Percentiles rank a stretch among this genome's conserved stretches.
phyloP scores from a whole-genome alignment of 2,888 invertebrate species.

The Geophilus truncorum region DNA sequence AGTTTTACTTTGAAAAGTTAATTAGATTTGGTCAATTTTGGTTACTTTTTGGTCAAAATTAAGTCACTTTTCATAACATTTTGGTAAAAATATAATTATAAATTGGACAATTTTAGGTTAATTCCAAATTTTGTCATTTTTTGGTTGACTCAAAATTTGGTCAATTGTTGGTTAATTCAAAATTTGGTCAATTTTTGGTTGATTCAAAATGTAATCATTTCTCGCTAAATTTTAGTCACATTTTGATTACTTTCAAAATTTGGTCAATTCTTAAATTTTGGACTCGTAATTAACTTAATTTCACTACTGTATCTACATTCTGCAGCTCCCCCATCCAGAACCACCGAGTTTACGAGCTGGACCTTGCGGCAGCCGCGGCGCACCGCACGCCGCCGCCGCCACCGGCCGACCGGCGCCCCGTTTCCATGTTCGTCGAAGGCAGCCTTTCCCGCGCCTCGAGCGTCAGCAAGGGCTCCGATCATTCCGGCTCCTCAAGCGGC shows the following conservation, averaged over 20 bases:
- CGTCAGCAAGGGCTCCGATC: constrained; percentile 31
- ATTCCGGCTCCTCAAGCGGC: constrained; percentile 30
- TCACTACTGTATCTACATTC: neutral
- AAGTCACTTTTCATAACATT: too few species aligned
- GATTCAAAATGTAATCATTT: too few species aligned
- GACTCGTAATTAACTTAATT: neutral
- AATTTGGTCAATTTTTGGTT: too few species aligned
- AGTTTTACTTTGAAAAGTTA: too few species aligned
- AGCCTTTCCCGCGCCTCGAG: constrained; percentile 26
- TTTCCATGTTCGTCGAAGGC: constrained; percentile 31
- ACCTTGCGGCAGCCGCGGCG: neutral
- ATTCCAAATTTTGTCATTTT: too few species aligned
- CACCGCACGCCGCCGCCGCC: neutral
- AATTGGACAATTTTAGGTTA: too few species aligned
- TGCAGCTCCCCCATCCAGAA: constrained; percentile 22
- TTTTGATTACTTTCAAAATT: neutral
- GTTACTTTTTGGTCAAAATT: too few species aligned
- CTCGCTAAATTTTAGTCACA: too few species aligned
- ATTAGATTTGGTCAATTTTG: too few species aligned
- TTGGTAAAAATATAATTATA: too few species aligned
- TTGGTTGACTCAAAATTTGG: too few species aligned
- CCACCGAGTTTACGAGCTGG: neutral
- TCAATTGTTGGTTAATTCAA: too few species aligned
- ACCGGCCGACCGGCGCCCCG: neutral
- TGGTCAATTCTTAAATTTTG: neutral